Conservation (phyloP, 2,113 vertebrate species). For the Mustelus asterias region DNA sequence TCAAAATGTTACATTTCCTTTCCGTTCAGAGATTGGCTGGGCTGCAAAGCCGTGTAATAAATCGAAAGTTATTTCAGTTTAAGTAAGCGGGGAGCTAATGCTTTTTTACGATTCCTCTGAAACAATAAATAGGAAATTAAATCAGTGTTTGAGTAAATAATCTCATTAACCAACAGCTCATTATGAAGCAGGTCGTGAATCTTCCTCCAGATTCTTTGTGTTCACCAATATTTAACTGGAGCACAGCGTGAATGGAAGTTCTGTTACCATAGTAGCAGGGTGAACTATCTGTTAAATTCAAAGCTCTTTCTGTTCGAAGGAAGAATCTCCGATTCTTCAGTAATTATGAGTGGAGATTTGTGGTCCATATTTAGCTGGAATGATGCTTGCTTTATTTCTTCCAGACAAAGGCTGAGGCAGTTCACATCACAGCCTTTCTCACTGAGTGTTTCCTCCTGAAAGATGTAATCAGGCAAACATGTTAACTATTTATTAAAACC, state of each 20-base stretch:
- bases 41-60: neutral
- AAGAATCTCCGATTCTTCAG: neutral
- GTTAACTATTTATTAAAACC: neutral
- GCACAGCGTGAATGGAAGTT: neutral
- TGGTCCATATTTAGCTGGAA: neutral
- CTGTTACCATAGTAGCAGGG: slow-evolving; percentile 13
- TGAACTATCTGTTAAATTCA: neutral
- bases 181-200: neutral
- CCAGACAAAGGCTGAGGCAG: neutral
- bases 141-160: neutral
- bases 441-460: neutral
- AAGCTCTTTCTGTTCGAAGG: neutral
- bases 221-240: neutral
- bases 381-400: neutral
- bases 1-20: neutral
- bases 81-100: neutral
- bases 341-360: neutral
- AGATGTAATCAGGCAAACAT: neutral
- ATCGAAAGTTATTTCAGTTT: too few species aligned
- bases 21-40: neutral
- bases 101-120: neutral
- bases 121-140: neutral
- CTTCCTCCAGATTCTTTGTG: neutral
- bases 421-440: neutral
- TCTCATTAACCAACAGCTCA: neutral